Evolutionary conservation across 2,888 invertebrate species (phyloP).

Genomic region (Baronia brevicornis): DNA sequence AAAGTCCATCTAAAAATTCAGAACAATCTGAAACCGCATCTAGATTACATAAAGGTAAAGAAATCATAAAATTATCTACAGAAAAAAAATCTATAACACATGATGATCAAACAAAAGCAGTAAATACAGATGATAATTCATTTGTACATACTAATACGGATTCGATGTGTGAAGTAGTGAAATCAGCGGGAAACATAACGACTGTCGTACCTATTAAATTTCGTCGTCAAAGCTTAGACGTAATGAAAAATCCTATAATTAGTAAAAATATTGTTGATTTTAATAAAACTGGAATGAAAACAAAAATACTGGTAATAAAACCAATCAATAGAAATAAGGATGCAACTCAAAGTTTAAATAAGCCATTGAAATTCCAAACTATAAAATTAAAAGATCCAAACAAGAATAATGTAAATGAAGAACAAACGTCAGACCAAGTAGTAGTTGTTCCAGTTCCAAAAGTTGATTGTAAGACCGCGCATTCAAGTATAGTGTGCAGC

Average conservation of each 20-base stretch:
- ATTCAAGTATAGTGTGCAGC: constrained; percentile 11
- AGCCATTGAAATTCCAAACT: constrained; percentile 64
- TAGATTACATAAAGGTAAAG: no score
- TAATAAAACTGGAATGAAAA: constrained; percentile 62
- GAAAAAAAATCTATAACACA: neutral
- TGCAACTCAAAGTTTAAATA: constrained; percentile 34
- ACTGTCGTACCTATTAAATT: constrained; percentile 53
- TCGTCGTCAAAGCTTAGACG: constrained; percentile 53
- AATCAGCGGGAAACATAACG: constrained; percentile 31
- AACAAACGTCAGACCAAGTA: constrained; percentile 49
- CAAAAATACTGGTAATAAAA: constrained; percentile 66
- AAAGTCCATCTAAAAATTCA: constrained; percentile 84
- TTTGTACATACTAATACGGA: neutral
- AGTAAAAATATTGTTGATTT: constrained; percentile 61
- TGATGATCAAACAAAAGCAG: constrained; percentile 15
- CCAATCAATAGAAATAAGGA: constrained; percentile 58
- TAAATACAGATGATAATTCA: constrained; percentile 13
- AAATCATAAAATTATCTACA: neutral
- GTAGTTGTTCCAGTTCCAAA: constrained; percentile 61
- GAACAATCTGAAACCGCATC: constrained; percentile 16
- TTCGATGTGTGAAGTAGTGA: constrained; percentile 25
- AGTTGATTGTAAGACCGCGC: constrained; percentile 41
- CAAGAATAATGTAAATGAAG: constrained; percentile 38
- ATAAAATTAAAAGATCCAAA: constrained; percentile 82
- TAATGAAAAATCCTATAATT: constrained; percentile 60